These are phyloP conservation scores for Tarsius wallacei DNA, from an alignment of 2,797 vertebrate species.

Conservation along the genomic window DNA sequence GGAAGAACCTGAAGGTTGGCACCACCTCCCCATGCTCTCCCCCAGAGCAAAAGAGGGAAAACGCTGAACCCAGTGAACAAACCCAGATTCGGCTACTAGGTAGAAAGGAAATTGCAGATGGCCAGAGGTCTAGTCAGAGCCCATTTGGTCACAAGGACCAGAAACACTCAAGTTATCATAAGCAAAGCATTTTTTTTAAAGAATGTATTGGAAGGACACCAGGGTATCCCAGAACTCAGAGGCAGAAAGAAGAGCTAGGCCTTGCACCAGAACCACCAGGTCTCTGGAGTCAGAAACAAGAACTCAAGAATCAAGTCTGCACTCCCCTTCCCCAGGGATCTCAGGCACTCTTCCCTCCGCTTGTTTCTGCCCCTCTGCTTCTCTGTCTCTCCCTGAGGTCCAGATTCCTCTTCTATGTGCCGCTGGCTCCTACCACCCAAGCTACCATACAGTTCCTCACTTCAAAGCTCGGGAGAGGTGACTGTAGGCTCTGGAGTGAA, in stretches of 20 bases:
- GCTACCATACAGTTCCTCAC: background rate
- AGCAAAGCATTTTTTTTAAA: background rate
- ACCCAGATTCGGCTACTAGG: background rate
- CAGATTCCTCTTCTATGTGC: background rate
- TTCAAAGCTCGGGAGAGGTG: background rate
- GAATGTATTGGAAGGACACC: background rate
- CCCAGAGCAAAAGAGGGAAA: background rate
- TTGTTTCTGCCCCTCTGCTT: background rate
- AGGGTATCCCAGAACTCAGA: background rate
- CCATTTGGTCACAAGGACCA: background rate
- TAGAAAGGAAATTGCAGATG: background rate
- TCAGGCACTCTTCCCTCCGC: background rate
- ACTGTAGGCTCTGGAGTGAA: background rate
- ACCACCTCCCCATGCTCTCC: background rate
- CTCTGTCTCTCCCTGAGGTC: background rate
- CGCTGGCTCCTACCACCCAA: background rate
- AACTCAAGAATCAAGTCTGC: background rate
- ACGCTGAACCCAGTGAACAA: background rate
- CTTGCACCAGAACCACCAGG: background rate
- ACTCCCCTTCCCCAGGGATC: background rate
- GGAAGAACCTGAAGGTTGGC: background rate
- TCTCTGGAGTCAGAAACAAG: background rate
- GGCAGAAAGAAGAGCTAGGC: background rate
- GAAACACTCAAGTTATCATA: background rate
- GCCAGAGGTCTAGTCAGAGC: background rate